phyloP scores from a whole-genome alignment of 1,140 invertebrate genomes.

The Pygmarrhopalites habei region DNA sequence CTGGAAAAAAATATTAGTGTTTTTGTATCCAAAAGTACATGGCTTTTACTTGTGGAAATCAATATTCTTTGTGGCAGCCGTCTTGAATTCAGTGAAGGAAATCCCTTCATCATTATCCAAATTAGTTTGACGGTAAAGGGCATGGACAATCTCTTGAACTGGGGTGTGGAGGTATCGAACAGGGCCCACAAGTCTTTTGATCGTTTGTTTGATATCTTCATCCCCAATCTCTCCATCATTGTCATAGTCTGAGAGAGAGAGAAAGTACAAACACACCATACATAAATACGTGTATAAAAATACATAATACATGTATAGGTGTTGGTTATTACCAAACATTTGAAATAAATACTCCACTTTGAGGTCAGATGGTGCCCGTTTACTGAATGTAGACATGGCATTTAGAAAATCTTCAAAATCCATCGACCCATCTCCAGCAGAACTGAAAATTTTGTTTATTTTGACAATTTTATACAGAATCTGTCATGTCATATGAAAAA shows the following conservation, averaged over 20 bases:
- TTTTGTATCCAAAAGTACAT: too few species aligned
- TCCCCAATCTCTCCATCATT: conserved; percentile 7
- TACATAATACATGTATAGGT: not conserved
- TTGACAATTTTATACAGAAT: too few species aligned
- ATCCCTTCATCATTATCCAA: conserved; percentile 3
- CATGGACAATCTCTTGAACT: not conserved
- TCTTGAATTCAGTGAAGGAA: conserved; percentile 2
- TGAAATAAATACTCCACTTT: conserved; percentile 10
- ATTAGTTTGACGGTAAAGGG: not conserved
- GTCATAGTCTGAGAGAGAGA: conserved; percentile 6
- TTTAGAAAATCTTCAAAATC: conserved; percentile 9
- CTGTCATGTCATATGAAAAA: too few species aligned
- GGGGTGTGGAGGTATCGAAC: not conserved
- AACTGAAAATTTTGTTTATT: conserved; percentile 5
- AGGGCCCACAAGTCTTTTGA: not conserved
- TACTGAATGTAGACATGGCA: not conserved
- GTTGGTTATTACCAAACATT: not conserved
- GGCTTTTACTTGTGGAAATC: not conserved
- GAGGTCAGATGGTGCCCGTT: not conserved
- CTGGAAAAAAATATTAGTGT: too few species aligned
- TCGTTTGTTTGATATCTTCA: conserved; percentile 1
- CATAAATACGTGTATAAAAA: too few species aligned
- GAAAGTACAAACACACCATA: too few species aligned
- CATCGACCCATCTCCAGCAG: not conserved
- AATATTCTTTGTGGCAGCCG: conserved; percentile 1